Conservation (phyloP, 1,140 invertebrate genomes). For the Arion vulgaris region DNA sequence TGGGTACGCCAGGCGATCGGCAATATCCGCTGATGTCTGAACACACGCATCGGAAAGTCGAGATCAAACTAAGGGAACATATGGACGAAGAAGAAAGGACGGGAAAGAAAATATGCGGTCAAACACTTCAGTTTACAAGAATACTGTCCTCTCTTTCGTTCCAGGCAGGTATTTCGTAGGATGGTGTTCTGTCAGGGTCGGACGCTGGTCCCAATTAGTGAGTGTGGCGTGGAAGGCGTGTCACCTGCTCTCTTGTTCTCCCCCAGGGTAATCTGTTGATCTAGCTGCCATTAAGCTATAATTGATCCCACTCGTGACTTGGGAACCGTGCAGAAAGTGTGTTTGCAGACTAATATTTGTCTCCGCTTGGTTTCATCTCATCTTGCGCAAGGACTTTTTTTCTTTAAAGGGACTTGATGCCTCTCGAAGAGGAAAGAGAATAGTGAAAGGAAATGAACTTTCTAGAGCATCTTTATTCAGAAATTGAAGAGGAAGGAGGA, state of each 20-base stretch:
- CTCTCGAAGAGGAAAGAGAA: background rate
- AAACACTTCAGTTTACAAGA: background rate
- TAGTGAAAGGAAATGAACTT: background rate
- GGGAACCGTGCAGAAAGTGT: slow-evolving; percentile 16
- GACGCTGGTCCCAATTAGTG: slow-evolving; percentile 19
- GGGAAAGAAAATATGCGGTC: background rate
- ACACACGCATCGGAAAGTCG: slow-evolving; percentile 6
- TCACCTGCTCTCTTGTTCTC: slow-evolving; percentile 9
- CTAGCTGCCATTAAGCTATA: slow-evolving; percentile 31
- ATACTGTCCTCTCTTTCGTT: background rate
- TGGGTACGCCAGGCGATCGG: background rate
- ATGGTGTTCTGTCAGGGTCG: background rate
- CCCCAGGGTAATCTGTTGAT: slow-evolving; percentile 27
- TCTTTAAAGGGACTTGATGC: no score
- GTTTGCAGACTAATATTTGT: slow-evolving; percentile 31
- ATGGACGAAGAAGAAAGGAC: background rate
- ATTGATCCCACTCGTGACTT: slow-evolving; percentile 30
- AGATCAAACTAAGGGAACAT: background rate
- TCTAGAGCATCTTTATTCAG: background rate
- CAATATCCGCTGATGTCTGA: background rate
- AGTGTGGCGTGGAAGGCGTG: slow-evolving; percentile 19
- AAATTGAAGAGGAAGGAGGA: background rate
- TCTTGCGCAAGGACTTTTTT: slow-evolving; percentile 26
- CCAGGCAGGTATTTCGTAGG: background rate
- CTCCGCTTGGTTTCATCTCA: slow-evolving; percentile 10